Base-by-base conservation (phyloP, 2,797 vertebrate genomes). In the Thaleichthys pacificus region DNA sequence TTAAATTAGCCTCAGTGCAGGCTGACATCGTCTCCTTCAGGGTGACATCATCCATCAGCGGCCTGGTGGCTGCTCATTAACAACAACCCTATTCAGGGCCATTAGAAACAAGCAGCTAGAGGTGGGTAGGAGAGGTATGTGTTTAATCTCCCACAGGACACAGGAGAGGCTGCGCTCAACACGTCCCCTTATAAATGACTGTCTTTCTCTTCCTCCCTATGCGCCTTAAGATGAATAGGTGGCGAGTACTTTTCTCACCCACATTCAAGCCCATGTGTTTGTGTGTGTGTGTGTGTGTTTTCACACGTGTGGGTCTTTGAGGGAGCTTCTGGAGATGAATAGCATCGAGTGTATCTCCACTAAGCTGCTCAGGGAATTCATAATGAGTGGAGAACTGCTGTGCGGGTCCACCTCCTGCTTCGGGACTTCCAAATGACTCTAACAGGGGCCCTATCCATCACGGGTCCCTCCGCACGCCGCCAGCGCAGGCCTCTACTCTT, bases 171-270 rank as follows among this genome's bases (percentile, higher is more conserved):
- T n/a, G 61, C 61, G 15, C 61, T 22, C 26, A 70, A 70, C 61
- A 67, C 70, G 66, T 74, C 42, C 68, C 68, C 42, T 71, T 63
- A 80, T 78, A 76, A 74, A 79, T 77, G 69, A 66, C 58, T 38
- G 17, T 21, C 77, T 35, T 47, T 30, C 35, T 1, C 19, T n/a
- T 56, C 24, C 77, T 70, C 72, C 75, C 72, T 66, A 11, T 26
- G 38, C 26, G 70, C 77, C 68, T 75, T 49, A 74, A 77, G 82
- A 81, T 77, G 38, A 77, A 79, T 77, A 61, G 56, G 54, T 54
- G 5, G 17, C 17, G 32, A 38, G 7, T n/a, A 4, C 19, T 21
- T 58, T n/a, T 58, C 19, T 21, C 56, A n/a, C 62, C 35, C 30
- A 15, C 61, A 62, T 32, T 32, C 61, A 19, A 30, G 11, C 24